Evolutionary conservation across 2,113 vertebrate genomes (phyloP).

Genomic region (Antigone vipio): DNA sequence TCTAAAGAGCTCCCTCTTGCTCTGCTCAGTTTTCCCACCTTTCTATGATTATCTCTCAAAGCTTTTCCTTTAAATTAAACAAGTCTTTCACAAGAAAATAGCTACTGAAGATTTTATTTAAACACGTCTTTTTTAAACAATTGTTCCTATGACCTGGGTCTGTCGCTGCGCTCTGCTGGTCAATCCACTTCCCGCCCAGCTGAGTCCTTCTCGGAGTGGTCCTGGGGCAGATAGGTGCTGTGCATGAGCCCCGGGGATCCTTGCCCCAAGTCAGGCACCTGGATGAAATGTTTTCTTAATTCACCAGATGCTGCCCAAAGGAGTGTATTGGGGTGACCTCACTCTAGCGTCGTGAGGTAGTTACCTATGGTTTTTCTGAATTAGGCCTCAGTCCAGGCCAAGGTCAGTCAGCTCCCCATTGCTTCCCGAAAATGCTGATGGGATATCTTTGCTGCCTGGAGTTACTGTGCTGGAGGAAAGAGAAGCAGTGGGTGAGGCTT

Average conservation of each 20-base stretch:
- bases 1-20: neutral
- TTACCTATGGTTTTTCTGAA: fast-evolving
- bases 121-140: fast-evolving
- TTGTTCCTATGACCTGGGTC: neutral
- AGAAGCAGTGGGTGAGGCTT: neutral
- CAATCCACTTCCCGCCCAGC: neutral
- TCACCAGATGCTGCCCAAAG: neutral
- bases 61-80: neutral
- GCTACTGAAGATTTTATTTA: neutral
- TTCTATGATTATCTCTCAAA: neutral
- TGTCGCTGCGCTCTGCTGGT: fast-evolving
- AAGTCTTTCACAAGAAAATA: neutral
- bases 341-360: too few species aligned
- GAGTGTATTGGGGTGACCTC: neutral
- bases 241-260: neutral
- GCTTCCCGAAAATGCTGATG: neutral
- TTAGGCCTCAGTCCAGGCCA: neutral
- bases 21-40: neutral
- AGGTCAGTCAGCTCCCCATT: neutral
- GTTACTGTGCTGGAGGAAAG: neutral
- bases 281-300: neutral
- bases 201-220: neutral
- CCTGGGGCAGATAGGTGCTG: neutral
- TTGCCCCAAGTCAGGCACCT: neutral
- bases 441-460: neutral